phyloP scores from a whole-genome alignment of 92 coral and sea anemone genomes.

The Zoanthus gigantus region DNA sequence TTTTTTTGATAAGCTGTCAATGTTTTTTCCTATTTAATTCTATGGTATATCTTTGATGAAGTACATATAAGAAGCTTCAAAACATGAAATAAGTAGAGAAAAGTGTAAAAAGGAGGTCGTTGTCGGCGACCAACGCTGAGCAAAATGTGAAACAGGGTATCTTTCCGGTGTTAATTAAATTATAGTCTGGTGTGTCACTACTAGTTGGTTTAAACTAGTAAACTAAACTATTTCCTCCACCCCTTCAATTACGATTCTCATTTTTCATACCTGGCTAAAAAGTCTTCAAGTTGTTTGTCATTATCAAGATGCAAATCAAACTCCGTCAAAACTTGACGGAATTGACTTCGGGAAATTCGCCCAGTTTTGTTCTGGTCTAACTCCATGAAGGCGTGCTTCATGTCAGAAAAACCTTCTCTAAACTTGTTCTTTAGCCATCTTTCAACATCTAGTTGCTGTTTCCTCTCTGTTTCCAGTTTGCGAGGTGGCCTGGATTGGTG shows the following conservation, averaged over 20 bases:
- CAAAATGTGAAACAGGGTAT: too few relatives aligned
- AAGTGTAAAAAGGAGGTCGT: too few relatives aligned
- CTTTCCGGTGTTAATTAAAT: too few relatives aligned
- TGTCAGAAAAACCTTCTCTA: conserved; percentile 96
- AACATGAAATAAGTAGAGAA: too few relatives aligned
- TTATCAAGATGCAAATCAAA: conserved; percentile 81
- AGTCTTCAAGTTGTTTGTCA: conserved; percentile 93
- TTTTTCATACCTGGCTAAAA: conserved; percentile 83
- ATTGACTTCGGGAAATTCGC: conserved; percentile 82
- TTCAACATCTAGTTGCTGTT: conserved; percentile 85
- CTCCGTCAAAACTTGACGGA: conserved; percentile 86
- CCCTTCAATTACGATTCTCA: neutral
- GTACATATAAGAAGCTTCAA: too few relatives aligned
- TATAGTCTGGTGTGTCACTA: too few relatives aligned
- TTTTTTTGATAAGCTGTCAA: too few relatives aligned
- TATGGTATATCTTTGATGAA: too few relatives aligned
- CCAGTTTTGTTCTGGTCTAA: conserved; percentile 96
- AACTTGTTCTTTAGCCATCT: conserved; percentile 94
- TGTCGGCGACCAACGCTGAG: too few relatives aligned
- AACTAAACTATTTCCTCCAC: neutral
- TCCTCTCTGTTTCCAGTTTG: conserved; percentile 90
- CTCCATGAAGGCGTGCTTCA: conserved; percentile 98
- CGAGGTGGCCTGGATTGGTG: conserved; percentile 79
- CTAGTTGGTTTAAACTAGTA: too few relatives aligned
- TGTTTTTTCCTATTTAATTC: too few relatives aligned